phyloP scores from a whole-genome alignment of 2,888 invertebrate species.

The Tryphoninae sp. region DNA sequence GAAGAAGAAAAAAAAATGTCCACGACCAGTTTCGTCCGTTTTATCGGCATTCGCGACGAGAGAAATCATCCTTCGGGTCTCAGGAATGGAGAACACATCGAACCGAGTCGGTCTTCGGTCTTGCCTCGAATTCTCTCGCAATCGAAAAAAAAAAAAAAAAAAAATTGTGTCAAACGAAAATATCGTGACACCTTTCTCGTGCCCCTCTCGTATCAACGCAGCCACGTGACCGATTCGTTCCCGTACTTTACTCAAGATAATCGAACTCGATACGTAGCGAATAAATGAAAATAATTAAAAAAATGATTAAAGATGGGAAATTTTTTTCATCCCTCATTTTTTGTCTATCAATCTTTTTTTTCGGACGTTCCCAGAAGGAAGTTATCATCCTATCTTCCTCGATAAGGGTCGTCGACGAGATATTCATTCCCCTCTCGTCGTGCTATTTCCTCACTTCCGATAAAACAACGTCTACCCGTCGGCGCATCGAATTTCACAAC shows the following conservation, averaged over 20 bases:
- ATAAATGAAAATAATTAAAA: too few species aligned
- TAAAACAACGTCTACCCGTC: neutral
- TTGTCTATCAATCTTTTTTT: too few species aligned
- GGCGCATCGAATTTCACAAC: neutral
- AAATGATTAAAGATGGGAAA: too few species aligned
- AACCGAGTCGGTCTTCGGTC: neutral
- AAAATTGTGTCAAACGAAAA: neutral
- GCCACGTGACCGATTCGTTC: neutral
- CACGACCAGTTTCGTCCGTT: slow-evolving; percentile 18
- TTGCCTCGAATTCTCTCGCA: neutral
- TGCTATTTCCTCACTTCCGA: too few species aligned
- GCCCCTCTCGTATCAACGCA: neutral
- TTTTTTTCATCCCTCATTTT: too few species aligned
- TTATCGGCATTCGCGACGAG: neutral
- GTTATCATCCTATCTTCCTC: too few species aligned
- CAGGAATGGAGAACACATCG: neutral
- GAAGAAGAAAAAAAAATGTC: slow-evolving; percentile 1
- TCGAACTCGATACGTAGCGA: neutral
- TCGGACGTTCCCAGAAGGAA: too few species aligned
- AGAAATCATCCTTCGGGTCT: neutral
- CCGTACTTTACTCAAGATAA: neutral
- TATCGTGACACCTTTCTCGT: neutral
- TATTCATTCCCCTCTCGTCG: too few species aligned
- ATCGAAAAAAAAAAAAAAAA: neutral
- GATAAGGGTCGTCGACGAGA: too few species aligned